A percentile compares a stretch with the other conserved stretches of the same genome.
Evolutionary conservation across 1,140 invertebrate genomes (phyloP).

Genomic region (Zelostemma sp.): DNA sequence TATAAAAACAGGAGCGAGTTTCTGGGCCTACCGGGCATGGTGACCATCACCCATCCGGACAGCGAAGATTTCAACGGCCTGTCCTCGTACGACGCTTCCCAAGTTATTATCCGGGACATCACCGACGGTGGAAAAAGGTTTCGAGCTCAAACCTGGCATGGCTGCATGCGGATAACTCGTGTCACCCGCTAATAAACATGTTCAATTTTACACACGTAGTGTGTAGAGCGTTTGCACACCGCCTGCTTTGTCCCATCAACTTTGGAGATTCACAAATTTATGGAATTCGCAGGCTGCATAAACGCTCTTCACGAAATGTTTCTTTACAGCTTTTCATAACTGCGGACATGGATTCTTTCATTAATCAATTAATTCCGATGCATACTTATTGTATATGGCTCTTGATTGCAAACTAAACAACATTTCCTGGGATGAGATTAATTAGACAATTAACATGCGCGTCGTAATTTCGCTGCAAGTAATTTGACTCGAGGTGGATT

Average conservation of each 20-base stretch:
- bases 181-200: neutral
- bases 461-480: neutral
- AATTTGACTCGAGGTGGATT: neutral
- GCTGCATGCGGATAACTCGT: slow-evolving; percentile 41
- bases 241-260: neutral
- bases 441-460: neutral
- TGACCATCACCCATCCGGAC: slow-evolving; percentile 66
- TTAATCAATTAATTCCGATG: neutral
- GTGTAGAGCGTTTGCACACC: slow-evolving; percentile 2
- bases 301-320: slow-evolving; percentile 13
- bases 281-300: neutral
- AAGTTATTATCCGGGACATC: slow-evolving; percentile 56
- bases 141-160: slow-evolving; percentile 49
- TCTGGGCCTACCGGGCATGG: slow-evolving; percentile 67
- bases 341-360: slow-evolving; percentile 25
- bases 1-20: slow-evolving; percentile 64
- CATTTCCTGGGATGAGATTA: neutral
- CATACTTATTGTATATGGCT: neutral
- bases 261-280: neutral
- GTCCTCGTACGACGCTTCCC: slow-evolving; percentile 54
- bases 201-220: neutral
- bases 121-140: slow-evolving; percentile 67
- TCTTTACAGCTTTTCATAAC: slow-evolving; percentile 20
- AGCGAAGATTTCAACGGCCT: slow-evolving; percentile 62
- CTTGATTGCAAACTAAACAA: neutral